Evolutionary conservation across 2,113 vertebrate genomes (phyloP).

Genomic region (Ophiodon elongatus): DNA sequence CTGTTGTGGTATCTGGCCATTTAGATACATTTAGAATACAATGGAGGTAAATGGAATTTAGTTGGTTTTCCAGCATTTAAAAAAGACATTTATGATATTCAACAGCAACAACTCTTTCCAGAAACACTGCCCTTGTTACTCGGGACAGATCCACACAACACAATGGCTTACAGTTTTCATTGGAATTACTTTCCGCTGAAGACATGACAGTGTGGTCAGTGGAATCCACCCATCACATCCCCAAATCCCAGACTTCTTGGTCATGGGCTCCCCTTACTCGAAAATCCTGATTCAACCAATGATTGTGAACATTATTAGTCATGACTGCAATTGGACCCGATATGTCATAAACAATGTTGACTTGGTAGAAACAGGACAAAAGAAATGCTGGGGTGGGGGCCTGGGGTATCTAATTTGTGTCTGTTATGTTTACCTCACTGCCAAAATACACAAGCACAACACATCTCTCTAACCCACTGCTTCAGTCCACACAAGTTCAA

Average conservation of each 20-base stretch:
- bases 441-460: background rate
- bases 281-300: background rate
- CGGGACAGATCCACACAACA: background rate
- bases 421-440: background rate
- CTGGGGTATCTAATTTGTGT: background rate
- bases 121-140: background rate
- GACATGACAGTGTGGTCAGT: background rate
- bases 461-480: background rate
- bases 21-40: background rate
- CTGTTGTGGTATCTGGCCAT: background rate
- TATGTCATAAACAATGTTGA: background rate
- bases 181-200: background rate
- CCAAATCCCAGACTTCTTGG: background rate
- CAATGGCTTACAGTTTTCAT: background rate
- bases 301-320: background rate
- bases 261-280: background rate
- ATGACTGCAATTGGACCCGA: background rate
- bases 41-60: background rate
- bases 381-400: background rate
- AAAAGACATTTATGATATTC: background rate
- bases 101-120: background rate
- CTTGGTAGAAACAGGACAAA: background rate
- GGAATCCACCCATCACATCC: background rate
- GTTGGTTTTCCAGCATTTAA: background rate
- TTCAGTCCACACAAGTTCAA: background rate